Percentiles rank a stretch among this genome's conserved stretches.
These are phyloP conservation scores for Allophyes oxyacanthae DNA, from an alignment of 2,888 invertebrate genomes.

Conservation along the genomic window DNA sequence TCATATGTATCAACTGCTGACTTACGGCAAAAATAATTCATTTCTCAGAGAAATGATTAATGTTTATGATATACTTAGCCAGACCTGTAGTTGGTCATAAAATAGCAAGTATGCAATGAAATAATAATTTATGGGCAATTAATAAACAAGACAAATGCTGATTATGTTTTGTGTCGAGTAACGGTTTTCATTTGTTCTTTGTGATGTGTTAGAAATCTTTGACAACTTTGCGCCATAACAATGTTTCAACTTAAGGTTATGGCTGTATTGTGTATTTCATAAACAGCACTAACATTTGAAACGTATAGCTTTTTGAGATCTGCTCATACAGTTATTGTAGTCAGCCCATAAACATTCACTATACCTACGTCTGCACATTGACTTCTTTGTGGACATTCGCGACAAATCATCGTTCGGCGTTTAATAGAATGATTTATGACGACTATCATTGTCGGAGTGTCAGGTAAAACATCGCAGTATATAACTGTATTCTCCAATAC, in stretches of 20 bases:
- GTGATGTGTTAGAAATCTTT: constrained; percentile 11
- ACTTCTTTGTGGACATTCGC: neutral
- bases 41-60: constrained; percentile 41
- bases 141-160: constrained; percentile 43
- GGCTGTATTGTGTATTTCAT: neutral
- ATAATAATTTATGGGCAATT: constrained; percentile 40
- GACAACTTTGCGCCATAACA: constrained; percentile 1
- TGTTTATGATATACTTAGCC: constrained; percentile 34
- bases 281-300: neutral
- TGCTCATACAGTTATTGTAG: constrained; percentile 3
- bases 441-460: constrained; percentile 2
- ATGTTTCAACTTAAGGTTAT: constrained; percentile 3
- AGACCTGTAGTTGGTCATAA: constrained; percentile 28
- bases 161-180: constrained; percentile 30
- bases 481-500: too few species aligned
- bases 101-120: constrained; percentile 43
- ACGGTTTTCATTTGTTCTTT: constrained; percentile 23
- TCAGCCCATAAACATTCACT: constrained; percentile 1
- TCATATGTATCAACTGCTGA: constrained; percentile 43
- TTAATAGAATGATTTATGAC: neutral
- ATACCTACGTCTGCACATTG: neutral
- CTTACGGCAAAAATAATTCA: constrained; percentile 47
- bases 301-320: neutral
- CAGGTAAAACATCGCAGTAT: too few species aligned
- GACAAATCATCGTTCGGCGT: neutral